Conservation (phyloP, 2,113 vertebrate genomes). For the Furnarius figulus region DNA sequence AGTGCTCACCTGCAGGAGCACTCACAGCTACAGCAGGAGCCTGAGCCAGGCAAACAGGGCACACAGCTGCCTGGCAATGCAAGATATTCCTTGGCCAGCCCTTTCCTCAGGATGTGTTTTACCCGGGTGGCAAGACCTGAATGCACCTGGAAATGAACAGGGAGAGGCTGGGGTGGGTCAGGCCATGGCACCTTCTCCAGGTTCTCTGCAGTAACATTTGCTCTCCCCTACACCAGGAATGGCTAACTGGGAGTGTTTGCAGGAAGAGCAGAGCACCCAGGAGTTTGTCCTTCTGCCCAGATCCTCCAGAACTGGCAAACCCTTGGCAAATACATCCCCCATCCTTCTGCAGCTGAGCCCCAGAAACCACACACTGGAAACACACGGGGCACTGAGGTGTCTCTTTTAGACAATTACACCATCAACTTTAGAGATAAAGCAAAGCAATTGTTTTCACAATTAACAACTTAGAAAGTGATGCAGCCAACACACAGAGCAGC, state of each 20-base stretch:
- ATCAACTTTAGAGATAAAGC: neutral
- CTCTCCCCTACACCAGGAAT: neutral
- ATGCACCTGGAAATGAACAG: no score
- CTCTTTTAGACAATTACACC: neutral
- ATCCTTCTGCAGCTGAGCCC: neutral
- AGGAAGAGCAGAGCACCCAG: neutral
- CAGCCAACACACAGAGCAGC: neutral
- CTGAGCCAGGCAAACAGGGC: neutral
- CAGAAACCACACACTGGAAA: neutral
- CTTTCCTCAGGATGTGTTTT: neutral
- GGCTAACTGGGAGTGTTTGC: neutral
- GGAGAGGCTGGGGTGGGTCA: neutral
- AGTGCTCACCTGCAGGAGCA: neutral
- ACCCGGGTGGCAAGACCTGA: neutral
- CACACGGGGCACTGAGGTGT: neutral
- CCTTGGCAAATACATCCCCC: neutral
- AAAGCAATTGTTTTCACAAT: neutral
- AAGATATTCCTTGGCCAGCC: neutral
- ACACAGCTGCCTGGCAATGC: accelerated
- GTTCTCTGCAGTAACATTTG: neutral
- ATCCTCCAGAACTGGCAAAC: neutral
- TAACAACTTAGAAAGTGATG: neutral
- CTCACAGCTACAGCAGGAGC: neutral
- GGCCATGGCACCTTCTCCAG: neutral
- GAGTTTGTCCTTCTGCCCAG: neutral